These are phyloP conservation scores for Xenopus borealis DNA, from an alignment of 2,113 vertebrate species.

Conservation along the genomic window DNA sequence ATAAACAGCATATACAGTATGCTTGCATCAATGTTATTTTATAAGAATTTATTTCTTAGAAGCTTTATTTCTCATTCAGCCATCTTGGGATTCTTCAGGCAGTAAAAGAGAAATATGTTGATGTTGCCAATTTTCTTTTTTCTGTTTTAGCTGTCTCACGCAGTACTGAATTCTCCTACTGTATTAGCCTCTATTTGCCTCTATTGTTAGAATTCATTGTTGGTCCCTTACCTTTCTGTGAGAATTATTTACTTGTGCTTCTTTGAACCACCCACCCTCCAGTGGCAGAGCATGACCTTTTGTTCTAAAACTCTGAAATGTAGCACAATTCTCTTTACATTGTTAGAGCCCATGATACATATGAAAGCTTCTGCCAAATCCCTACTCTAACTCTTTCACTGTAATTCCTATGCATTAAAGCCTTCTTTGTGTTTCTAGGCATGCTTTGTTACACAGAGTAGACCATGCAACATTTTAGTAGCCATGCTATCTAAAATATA, in stretches of 20 bases:
- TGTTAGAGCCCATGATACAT: background rate
- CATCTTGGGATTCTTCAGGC: background rate
- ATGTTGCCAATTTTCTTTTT: background rate
- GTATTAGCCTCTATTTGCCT: background rate
- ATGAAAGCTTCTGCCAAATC: slow-evolving; percentile 3
- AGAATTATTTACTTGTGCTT: background rate
- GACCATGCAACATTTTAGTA: background rate
- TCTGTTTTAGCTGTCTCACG: background rate
- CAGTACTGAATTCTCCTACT: background rate
- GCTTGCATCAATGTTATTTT: too few species aligned
- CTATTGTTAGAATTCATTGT: slow-evolving; percentile 3
- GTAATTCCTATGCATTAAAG: background rate
- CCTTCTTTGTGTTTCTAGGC: background rate
- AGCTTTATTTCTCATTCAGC: too few species aligned
- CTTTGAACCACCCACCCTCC: background rate
- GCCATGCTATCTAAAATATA: background rate
- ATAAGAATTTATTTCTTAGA: too few species aligned
- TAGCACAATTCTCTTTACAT: background rate
- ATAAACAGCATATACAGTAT: too few species aligned
- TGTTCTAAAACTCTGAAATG: slow-evolving; percentile 8
- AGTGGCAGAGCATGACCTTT: slow-evolving; percentile 2
- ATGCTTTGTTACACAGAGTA: background rate
- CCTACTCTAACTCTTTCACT: background rate
- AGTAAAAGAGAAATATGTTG: background rate
- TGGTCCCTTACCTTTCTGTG: too few species aligned